Evolutionary conservation across 2,113 vertebrate species (phyloP).

Genomic region (Chaetops frenatus): DNA sequence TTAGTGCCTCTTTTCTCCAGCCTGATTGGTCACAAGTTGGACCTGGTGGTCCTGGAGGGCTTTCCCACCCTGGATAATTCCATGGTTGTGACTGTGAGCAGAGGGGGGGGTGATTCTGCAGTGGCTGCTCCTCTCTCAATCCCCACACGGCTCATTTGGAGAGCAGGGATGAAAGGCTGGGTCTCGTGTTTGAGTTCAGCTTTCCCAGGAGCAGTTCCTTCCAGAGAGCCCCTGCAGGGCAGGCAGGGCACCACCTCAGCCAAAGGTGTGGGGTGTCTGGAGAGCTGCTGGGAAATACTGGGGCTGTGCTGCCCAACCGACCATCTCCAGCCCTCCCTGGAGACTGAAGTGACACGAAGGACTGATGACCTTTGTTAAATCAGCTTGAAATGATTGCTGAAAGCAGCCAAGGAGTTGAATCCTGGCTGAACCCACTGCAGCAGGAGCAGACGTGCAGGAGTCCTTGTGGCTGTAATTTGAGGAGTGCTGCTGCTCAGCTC

Average conservation of each 20-base stretch:
- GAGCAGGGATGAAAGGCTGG: not conserved
- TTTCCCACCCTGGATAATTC: not conserved
- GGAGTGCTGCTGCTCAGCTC: not conserved
- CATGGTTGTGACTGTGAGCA: not conserved
- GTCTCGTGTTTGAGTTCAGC: not conserved
- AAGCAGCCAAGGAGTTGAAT: not conserved
- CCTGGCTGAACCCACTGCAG: not conserved
- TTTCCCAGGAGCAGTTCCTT: not conserved
- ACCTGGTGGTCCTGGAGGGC: not conserved
- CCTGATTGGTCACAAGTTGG: not conserved
- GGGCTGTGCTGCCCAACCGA: not conserved
- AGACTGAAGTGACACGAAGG: not conserved
- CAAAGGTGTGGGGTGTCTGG: fast-evolving
- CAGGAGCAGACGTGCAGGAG: not conserved
- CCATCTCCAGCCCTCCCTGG: not conserved
- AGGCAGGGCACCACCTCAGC: not conserved
- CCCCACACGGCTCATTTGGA: fast-evolving
- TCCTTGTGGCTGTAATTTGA: not conserved
- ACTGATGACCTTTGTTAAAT: not conserved
- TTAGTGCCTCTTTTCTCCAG: not conserved
- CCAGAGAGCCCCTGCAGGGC: not conserved
- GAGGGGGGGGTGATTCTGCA: too few species aligned
- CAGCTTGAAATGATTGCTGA: not conserved
- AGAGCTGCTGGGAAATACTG: not conserved
- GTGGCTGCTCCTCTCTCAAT: fast-evolving